Percentiles rank a stretch among this genome's conserved stretches.
Evolutionary conservation across 2,113 vertebrate species (phyloP).

Genomic region (Prionailurus viverrinus): DNA sequence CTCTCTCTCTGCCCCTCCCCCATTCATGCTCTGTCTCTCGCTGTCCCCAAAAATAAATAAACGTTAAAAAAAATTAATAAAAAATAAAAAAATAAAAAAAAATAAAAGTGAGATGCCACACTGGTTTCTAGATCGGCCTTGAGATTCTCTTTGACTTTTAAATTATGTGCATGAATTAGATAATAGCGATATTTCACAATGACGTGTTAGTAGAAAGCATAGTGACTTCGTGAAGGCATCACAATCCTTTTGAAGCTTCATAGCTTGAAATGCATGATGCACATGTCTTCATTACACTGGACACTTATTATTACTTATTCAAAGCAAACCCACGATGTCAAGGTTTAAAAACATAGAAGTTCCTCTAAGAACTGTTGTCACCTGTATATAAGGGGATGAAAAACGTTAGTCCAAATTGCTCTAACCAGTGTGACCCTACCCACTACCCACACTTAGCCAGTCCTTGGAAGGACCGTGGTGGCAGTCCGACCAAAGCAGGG

Average conservation of each 20-base stretch:
- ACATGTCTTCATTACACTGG: not conserved
- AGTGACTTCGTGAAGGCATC: not conserved
- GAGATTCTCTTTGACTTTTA: not conserved
- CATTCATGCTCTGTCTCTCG: too few relatives aligned
- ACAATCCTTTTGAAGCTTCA: not conserved
- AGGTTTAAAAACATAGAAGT: not conserved
- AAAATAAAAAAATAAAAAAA: too few relatives aligned
- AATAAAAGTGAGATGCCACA: not conserved
- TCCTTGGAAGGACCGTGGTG: too few relatives aligned
- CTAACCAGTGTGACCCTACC: too few relatives aligned
- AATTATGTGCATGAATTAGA: not conserved
- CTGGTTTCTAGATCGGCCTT: not conserved
- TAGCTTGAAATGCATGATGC: not conserved
- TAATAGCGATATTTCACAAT: not conserved
- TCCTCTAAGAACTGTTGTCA: not conserved
- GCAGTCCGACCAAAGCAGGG: too few relatives aligned
- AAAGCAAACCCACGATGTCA: not conserved
- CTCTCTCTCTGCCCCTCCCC: too few relatives aligned
- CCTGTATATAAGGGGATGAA: not conserved
- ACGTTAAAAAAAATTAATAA: too few relatives aligned
- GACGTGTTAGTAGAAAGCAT: not conserved
- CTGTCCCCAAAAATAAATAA: too few relatives aligned
- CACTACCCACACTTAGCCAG: too few relatives aligned
- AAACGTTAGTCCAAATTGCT: not conserved
- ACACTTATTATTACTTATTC: not conserved